Evolutionary conservation across 2,888 invertebrate species (phyloP), one percentile per base, ranked within the genome.

Genomic region (Dasypolia templi): DNA sequence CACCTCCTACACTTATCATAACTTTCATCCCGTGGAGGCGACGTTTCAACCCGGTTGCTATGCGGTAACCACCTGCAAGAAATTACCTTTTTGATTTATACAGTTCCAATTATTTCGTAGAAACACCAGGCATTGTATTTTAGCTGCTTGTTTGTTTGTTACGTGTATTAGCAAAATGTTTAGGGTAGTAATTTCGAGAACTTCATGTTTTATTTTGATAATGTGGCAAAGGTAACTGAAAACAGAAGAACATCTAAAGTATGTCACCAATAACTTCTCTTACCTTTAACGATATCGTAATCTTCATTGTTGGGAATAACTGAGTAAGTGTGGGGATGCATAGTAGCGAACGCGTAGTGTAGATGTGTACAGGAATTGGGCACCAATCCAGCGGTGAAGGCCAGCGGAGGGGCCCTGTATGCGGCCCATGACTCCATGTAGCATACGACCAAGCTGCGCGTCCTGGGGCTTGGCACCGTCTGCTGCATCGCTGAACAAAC

Each of bases 1-100:
- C 97, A 89, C 98, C 98, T 0, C 98, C 98, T 0, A 98, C 96
- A 11, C 98, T 98, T 56, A 99, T 95, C 67, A 98, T 92, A 0
- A 98, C 97, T 86, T 97, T 97, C 2, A 98, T 93, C 3, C 97
- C 96, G 0, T 97, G 97, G 79, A 98, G 97, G 32, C 96, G 95
- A 42, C 96, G 94, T 88, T 98, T 98, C 67, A 98, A 93, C 6
- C 97, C 97, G 0, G 97, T 97, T 12, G 97, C 97, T 29, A 98
- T 96, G 65, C 97, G 96, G 89, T 98, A 98, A 79, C 98, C 98
- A 84, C 97, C 98, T 98, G 90, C 29, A 51, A 51, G 59, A 67
- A 35, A 29, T 55, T 14, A 12, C 0, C 11, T 42, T 44, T n/a
- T 19, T 46, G 14, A 29, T 55, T 26, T 68, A 0, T n/a, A 49